Conservation (phyloP, 2,113 vertebrate genomes). For the Epinephelus fuscoguttatus region DNA sequence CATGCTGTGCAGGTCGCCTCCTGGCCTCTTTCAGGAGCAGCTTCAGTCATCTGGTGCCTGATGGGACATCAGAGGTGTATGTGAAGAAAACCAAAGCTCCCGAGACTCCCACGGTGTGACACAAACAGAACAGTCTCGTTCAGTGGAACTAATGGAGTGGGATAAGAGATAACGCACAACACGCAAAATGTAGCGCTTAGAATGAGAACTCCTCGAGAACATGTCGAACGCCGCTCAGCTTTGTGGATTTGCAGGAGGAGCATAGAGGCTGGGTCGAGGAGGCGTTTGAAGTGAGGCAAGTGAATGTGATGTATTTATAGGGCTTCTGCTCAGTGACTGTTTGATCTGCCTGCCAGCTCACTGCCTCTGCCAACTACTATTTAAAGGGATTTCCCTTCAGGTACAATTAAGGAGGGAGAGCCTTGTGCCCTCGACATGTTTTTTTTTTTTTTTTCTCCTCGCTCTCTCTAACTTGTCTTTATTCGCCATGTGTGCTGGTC, state of each 20-base stretch:
- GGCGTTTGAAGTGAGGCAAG: slow-evolving; percentile 76
- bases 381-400: slow-evolving; percentile 88
- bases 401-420: slow-evolving; percentile 83
- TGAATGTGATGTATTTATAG: slow-evolving; percentile 86
- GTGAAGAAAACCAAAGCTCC: slow-evolving; percentile 84
- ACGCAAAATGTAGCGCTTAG: slow-evolving; percentile 25
- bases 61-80: slow-evolving; percentile 86
- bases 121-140: not conserved
- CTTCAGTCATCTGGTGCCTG: slow-evolving; percentile 86
- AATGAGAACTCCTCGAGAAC: slow-evolving; percentile 34
- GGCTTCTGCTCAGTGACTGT: slow-evolving; percentile 78
- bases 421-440: slow-evolving; percentile 58
- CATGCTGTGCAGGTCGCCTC: slow-evolving; percentile 83
- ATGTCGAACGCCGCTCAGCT: slow-evolving; percentile 28
- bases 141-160: not conserved
- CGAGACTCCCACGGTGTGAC: slow-evolving; percentile 62
- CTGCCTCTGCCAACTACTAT: slow-evolving; percentile 79
- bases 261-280: slow-evolving; percentile 26
- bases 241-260: slow-evolving; percentile 47
- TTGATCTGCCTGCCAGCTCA: slow-evolving; percentile 83
- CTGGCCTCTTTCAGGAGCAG: slow-evolving; percentile 88
- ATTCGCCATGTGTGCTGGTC: slow-evolving; percentile 70
- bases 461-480: slow-evolving; percentile 58
- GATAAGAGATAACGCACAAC: not conserved
- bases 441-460: slow-evolving; percentile 22